Evolutionary conservation across 2,888 invertebrate species (phyloP), one percentile per base, ranked within the genome.

Genomic region (Andrena bucephala): DNA sequence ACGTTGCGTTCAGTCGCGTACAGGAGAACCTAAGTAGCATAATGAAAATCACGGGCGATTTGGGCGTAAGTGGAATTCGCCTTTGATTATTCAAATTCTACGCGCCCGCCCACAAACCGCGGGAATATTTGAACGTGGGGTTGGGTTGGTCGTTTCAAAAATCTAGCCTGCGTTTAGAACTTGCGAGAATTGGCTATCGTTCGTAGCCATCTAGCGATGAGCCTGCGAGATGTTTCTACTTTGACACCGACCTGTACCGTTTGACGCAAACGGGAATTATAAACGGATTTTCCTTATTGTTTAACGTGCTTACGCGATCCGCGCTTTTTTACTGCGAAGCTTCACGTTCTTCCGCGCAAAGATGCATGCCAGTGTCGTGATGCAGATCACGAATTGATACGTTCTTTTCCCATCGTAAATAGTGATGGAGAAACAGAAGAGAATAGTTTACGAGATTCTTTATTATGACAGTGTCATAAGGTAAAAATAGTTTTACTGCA

Each of bases 251-350:
- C 31, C 29, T 71, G n/a, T 62, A 48, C 24, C 27, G 63, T 36
- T 70, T 60, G 69, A 70, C 50, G 31, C 10, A 60, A 57, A 63
- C 57, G 24, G 65, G 59, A 71, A 62, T 77, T 29, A 24, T 79
- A 81, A 79, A 81, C 66, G 71, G 71, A 79, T 79, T 81, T 71
- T 42, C 62, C 27, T 78, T 71, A 77, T 24, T 52, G 29, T 79
- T 63, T 57, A 48, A 72, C 24, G n/a, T 48, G 36, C n/a, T 80
- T 67, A 50, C n/a, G 6, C 4, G 13, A 68, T 42, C 60, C 62
- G 10, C 29, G 4, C 10, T 50, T 68, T 73, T 57, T 7, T 42
- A 59, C 20, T 2, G 7, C 3, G 50, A 59, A 50, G 10, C 10
- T 20, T 67, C 16, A 42, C 31, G 52, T 42, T 78, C 7, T 60